Percentiles rank a stretch among this genome's conserved stretches.
These are phyloP conservation scores for Microplitis manilae DNA, from an alignment of 2,888 invertebrate species.

Conservation along the genomic window DNA sequence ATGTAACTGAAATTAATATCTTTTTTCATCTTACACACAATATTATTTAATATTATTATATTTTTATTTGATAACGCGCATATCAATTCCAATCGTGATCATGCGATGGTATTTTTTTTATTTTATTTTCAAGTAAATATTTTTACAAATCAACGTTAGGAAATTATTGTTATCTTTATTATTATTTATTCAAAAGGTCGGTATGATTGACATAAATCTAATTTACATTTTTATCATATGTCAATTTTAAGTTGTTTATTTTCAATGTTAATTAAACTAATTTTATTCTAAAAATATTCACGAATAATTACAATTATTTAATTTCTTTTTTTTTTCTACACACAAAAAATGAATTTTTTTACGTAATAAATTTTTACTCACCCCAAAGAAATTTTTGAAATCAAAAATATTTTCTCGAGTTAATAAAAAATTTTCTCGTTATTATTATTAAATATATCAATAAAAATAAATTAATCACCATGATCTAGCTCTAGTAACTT, in stretches of 20 bases:
- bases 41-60: neutral
- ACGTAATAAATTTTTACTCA: too few relatives aligned
- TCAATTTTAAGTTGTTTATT: conserved; percentile 7
- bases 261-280: neutral
- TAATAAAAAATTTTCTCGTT: too few relatives aligned
- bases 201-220: conserved; percentile 2
- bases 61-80: neutral
- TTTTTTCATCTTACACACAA: neutral
- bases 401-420: too few relatives aligned
- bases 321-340: neutral
- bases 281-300: neutral
- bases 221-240: neutral
- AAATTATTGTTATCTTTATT: neutral
- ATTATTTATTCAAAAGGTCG: conserved; percentile 15
- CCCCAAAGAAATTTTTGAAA: too few relatives aligned
- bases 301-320: neutral
- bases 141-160: conserved; percentile 1
- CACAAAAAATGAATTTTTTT: too few relatives aligned
- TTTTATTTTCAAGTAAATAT: neutral
- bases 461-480: neutral
- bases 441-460: neutral
- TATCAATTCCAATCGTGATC: conserved; percentile 4
- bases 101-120: neutral
- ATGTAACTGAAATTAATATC: neutral
- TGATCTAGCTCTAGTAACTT: too few relatives aligned